Percentiles rank a stretch among this genome's conserved stretches.
phyloP scores from a whole-genome alignment of 1,140 invertebrate species.

The Pissodes strobi region DNA sequence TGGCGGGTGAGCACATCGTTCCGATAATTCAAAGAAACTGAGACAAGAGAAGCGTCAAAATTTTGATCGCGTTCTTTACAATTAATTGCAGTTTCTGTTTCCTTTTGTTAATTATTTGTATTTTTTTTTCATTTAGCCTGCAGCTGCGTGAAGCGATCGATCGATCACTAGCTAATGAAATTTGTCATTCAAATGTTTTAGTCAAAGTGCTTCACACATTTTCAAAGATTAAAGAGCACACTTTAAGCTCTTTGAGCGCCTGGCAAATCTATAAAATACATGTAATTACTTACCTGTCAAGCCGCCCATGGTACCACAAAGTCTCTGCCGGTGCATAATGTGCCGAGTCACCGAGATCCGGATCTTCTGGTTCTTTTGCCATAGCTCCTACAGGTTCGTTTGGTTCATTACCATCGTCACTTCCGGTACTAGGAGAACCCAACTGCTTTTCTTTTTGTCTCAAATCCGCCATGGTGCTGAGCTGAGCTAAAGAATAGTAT shows the following conservation, averaged over 20 bases:
- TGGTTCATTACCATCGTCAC: slow-evolving; percentile 78
- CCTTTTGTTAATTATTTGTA: too few relatives aligned
- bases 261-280: background rate
- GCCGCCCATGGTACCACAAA: slow-evolving; percentile 65
- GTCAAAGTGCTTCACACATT: too few relatives aligned
- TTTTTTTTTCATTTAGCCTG: too few relatives aligned
- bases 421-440: slow-evolving; percentile 81
- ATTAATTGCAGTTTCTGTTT: too few relatives aligned
- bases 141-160: too few relatives aligned
- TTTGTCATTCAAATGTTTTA: too few relatives aligned
- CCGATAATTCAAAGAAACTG: too few relatives aligned
- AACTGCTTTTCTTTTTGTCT: slow-evolving; percentile 59
- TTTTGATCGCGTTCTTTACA: background rate
- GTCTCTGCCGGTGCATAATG: slow-evolving; percentile 68
- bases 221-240: too few relatives aligned
- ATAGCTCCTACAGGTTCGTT: slow-evolving; percentile 59
- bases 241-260: too few relatives aligned
- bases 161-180: too few relatives aligned
- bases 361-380: slow-evolving; percentile 51
- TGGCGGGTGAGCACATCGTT: too few relatives aligned
- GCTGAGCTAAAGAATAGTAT: background rate
- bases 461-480: slow-evolving; percentile 21
- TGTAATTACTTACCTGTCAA: slow-evolving; percentile 61
- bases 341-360: slow-evolving; percentile 64
- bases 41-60: too few relatives aligned